A percentile compares a stretch with the other conserved stretches of the same genome.
Conservation (phyloP, 2,888 invertebrate species). For the Ophraella communa region DNA sequence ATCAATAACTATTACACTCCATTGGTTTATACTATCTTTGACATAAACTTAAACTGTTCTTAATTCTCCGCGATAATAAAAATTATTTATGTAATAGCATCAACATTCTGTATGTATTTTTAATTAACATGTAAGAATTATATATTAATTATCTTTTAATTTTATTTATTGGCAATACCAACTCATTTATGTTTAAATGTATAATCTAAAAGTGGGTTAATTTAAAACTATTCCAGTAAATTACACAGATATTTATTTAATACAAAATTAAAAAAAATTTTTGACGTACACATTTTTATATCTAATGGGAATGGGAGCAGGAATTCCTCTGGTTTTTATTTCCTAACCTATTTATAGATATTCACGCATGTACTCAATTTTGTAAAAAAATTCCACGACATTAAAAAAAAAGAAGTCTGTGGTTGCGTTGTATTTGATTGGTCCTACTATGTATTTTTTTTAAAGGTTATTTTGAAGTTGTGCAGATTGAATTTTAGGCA, state of each 20-base stretch:
- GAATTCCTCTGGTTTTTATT: slow-evolving; percentile 3
- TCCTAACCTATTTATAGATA: slow-evolving; percentile 20
- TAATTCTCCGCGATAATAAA: too few species aligned
- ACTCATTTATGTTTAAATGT: too few species aligned
- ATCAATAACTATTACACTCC: too few species aligned
- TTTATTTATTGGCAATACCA: too few species aligned
- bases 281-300: not conserved
- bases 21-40: too few species aligned
- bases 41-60: too few species aligned
- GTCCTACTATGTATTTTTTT: slow-evolving; percentile 39
- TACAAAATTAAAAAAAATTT: not conserved
- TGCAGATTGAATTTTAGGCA: slow-evolving; percentile 27
- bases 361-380: slow-evolving; percentile 23
- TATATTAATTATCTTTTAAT: too few species aligned
- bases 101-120: too few species aligned
- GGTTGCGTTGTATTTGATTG: slow-evolving; percentile 46
- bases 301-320: not conserved
- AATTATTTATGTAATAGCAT: too few species aligned
- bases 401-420: slow-evolving; percentile 35
- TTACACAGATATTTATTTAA: not conserved
- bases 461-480: slow-evolving; percentile 25
- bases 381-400: slow-evolving; percentile 29
- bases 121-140: too few species aligned
- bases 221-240: not conserved
- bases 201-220: too few species aligned